Percentiles rank a stretch among this genome's conserved stretches.
Conservation (phyloP, 2,113 vertebrate species). For the Rhegmatorhina hoffmannsi region DNA sequence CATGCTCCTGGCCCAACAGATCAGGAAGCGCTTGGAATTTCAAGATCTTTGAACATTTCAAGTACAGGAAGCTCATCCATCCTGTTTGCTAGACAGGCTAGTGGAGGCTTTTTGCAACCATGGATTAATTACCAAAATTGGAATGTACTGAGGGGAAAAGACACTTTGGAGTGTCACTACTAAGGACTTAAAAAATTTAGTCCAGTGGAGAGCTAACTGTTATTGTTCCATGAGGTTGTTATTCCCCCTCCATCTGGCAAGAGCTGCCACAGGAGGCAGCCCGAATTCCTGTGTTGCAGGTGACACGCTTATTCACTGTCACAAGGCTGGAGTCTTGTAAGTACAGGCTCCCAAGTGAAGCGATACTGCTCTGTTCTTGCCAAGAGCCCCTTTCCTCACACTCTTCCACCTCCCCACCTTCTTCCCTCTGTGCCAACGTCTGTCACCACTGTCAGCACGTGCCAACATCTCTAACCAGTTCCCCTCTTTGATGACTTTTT, state of each 20-base stretch:
- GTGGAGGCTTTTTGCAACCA: not conserved
- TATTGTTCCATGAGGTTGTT: not conserved
- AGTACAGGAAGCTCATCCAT: not conserved
- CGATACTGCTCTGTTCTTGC: not conserved
- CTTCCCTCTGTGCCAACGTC: not conserved
- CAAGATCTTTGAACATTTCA: not conserved
- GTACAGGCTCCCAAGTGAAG: slow-evolving; percentile 31
- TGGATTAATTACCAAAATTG: not conserved
- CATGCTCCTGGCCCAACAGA: not conserved
- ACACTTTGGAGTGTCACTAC: not conserved
- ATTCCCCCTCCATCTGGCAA: not conserved
- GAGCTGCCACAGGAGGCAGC: not conserved
- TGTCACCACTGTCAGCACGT: not conserved
- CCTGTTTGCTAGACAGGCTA: not conserved
- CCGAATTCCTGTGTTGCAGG: not conserved
- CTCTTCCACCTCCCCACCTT: slow-evolving; percentile 26
- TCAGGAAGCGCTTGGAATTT: not conserved
- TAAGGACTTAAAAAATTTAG: not conserved
- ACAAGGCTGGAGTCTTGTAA: slow-evolving; percentile 26
- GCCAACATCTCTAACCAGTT: slow-evolving; percentile 41
- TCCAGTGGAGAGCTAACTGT: not conserved
- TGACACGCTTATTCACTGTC: not conserved
- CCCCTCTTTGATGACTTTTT: slow-evolving; percentile 38
- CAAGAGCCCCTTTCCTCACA: slow-evolving; percentile 50
- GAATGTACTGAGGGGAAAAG: not conserved